Base-by-base conservation (phyloP, 1,140 invertebrate species). In the Chymomyza costata region DNA sequence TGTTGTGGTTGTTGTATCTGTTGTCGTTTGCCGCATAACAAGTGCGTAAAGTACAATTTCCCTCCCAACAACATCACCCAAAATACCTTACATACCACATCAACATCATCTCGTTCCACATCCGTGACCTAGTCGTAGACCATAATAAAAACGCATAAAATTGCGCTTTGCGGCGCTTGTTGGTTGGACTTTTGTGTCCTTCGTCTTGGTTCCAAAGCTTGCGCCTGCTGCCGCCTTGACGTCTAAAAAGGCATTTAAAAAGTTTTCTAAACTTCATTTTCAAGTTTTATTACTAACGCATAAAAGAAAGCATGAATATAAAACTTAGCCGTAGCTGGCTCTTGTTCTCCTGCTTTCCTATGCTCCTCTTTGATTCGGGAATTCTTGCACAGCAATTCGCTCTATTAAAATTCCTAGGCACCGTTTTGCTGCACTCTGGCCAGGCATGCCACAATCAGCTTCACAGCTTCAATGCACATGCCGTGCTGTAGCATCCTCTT, bases 181-280 rank as follows among this genome's bases (percentile, higher is more conserved):
- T n/a, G n/a, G n/a, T 15, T 43, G 43, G 17, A 11, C 7, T 31
- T 3, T 7, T 2, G 37, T 25, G n/a, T 38, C n/a, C 18, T 8
- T 43, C n/a, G 14, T 14, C 6, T 18, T 17, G 47, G 8, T 48
- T 31, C 15, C n/a, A n/a, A n/a, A n/a, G n/a, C n/a, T n/a, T 15
- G 13, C 30, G 5, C n/a, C 6, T n/a, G 8, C 10, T 5, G 34
- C 46, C n/a, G 25, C 34, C 17, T n/a, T 11, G 37, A 52, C 47
- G 55, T 41, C 48, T 46, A 45, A 44, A 25, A 41, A 70, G 53
- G 66, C 66, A 70, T 78, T 78, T 76, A 73, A 80, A 73, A 80
- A 80, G 54, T 80, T 80, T 80, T 51, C 73, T 80, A 73, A 80
- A 80, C 73, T 80, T 80, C 67, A 80, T 80, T 80, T 80, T 63